Evolutionary conservation across 2,797 vertebrate genomes (phyloP).

Genomic region (Rhabdomys pumilio): DNA sequence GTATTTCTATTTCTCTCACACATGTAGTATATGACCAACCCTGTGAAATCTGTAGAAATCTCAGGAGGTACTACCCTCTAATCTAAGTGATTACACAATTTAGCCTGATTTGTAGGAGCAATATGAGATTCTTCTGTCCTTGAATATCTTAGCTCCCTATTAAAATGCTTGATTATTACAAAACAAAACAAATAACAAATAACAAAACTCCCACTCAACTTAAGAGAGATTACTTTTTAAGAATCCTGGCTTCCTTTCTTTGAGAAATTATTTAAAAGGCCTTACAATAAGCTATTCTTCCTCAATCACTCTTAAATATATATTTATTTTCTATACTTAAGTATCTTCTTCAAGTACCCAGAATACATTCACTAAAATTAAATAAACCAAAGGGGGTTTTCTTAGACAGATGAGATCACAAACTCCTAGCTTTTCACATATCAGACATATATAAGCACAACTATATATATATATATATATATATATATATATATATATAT

Average conservation of each 20-base stretch:
- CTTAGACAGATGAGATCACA: not conserved
- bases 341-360: not conserved
- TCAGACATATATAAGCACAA: not conserved
- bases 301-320: not conserved
- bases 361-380: slow-evolving; percentile 14
- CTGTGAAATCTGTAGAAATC: not conserved
- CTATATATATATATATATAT: too few species aligned
- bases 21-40: not conserved
- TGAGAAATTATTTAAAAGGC: not conserved
- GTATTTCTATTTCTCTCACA: slow-evolving; percentile 55
- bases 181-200: not conserved
- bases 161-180: not conserved
- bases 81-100: not conserved
- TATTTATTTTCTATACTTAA: not conserved
- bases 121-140: not conserved
- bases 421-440: not conserved
- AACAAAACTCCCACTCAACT: not conserved
- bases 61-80: not conserved
- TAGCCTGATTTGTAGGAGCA: not conserved
- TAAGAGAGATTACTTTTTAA: not conserved
- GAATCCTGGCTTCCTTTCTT: not conserved
- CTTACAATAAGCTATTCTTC: not conserved
- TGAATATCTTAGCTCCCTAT: not conserved
- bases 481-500: too few species aligned
- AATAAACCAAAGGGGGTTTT: not conserved